A percentile compares a stretch with the other conserved stretches of the same genome.
Evolutionary conservation across 2,888 invertebrate species (phyloP).

Genomic region (Epiblema foenella): DNA sequence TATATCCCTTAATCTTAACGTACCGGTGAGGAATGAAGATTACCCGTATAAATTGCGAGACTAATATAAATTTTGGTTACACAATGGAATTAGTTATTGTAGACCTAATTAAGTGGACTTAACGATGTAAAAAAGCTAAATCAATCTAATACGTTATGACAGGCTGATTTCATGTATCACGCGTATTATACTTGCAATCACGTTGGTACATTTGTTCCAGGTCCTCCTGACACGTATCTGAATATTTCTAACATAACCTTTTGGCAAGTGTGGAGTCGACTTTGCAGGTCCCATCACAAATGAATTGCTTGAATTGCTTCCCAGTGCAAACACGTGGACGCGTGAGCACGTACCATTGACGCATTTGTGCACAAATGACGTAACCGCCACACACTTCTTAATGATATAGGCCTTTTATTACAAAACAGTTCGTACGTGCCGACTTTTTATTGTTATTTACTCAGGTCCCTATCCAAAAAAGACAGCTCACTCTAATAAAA

Average conservation of each 20-base stretch:
- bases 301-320: not conserved
- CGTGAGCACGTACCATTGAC: conserved; percentile 7
- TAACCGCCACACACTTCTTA: not conserved
- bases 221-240: not conserved
- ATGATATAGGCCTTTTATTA: not conserved
- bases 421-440: conserved; percentile 15
- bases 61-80: no score
- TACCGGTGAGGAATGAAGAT: no score
- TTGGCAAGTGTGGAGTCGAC: no score
- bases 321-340: conserved; percentile 18
- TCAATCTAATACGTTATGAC: no score
- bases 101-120: no score
- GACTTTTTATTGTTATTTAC: conserved; percentile 24
- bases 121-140: no score
- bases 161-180: no score
- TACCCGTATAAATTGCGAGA: no score
- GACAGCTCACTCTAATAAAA: not conserved
- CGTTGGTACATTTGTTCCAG: no score
- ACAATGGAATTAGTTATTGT: no score
- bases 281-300: not conserved
- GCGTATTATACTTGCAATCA: no score
- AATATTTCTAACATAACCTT: not conserved
- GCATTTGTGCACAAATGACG: not conserved
- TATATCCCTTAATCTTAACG: no score
- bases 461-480: not conserved